phyloP scores from a whole-genome alignment of 2,888 invertebrate genomes.

The Eupeodes luniger region DNA sequence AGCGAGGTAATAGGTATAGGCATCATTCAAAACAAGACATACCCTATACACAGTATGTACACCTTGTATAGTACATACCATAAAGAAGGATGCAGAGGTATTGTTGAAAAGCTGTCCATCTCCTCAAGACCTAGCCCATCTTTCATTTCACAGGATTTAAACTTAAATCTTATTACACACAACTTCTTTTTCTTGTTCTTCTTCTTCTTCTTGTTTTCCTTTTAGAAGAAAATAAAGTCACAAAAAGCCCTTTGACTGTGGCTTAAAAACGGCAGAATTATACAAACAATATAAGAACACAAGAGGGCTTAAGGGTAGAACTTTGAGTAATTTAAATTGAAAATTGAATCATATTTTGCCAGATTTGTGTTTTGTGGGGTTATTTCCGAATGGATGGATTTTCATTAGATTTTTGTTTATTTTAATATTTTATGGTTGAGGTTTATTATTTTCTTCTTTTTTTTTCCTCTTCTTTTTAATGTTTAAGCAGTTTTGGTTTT shows the following conservation, averaged over 20 bases:
- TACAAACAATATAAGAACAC: not conserved
- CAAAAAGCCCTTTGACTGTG: slow-evolving; percentile 21
- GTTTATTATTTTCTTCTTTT: not conserved
- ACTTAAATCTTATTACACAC: slow-evolving; percentile 12
- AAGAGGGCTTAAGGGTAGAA: not conserved
- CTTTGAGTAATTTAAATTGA: slow-evolving; percentile 19
- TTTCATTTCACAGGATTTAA: slow-evolving; percentile 22
- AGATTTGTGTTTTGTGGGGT: slow-evolving; percentile 9
- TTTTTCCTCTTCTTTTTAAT: not conserved
- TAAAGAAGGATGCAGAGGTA: too few species aligned
- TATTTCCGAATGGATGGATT: slow-evolving; percentile 9
- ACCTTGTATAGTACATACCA: too few species aligned
- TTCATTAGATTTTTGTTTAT: slow-evolving; percentile 8
- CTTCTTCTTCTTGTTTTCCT: not conserved
- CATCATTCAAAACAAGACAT: too few species aligned
- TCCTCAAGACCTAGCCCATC: not conserved
- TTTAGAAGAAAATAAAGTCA: not conserved
- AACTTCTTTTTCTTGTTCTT: not conserved
- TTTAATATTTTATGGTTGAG: slow-evolving; percentile 5
- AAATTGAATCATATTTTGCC: slow-evolving; percentile 1
- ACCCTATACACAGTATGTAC: too few species aligned
- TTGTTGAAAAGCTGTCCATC: slow-evolving; percentile 5
- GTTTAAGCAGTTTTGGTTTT: not conserved
- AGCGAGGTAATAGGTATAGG: too few species aligned
- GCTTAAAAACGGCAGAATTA: not conserved